These are phyloP conservation scores for Hesperophylax magnus DNA, from an alignment of 1,140 invertebrate species.

Conservation along the genomic window DNA sequence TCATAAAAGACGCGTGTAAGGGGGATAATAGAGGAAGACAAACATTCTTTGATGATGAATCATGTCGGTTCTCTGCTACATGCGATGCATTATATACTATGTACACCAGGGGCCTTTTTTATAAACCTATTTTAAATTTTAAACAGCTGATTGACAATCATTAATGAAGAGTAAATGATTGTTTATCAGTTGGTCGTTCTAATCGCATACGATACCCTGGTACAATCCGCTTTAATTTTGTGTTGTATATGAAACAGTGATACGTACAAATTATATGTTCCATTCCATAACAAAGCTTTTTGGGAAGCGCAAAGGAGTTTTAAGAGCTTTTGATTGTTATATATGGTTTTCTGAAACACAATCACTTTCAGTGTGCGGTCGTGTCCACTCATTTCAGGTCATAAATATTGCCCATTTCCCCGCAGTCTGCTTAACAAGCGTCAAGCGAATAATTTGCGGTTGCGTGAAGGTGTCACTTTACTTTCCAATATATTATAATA, in stretches of 20 bases:
- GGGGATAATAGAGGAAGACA: too few relatives aligned
- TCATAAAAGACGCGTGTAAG: too few relatives aligned
- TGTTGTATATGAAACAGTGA: neutral
- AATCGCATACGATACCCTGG: too few relatives aligned
- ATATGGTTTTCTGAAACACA: neutral
- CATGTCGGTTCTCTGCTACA: too few relatives aligned
- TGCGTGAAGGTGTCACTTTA: constrained; percentile 30
- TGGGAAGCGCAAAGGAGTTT: neutral
- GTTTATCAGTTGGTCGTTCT: too few relatives aligned
- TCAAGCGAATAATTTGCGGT: constrained; percentile 32
- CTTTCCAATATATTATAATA: neutral
- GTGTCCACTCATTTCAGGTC: neutral
- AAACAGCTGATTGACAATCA: too few relatives aligned
- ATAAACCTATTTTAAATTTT: too few relatives aligned
- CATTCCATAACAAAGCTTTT: neutral
- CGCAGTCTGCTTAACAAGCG: constrained; percentile 11
- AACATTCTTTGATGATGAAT: too few relatives aligned
- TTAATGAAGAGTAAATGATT: too few relatives aligned
- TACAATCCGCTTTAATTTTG: neutral
- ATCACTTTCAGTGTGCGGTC: neutral
- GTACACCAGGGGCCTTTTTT: too few relatives aligned
- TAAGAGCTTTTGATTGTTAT: neutral
- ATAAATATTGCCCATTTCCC: constrained; percentile 8
- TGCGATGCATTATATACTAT: too few relatives aligned
- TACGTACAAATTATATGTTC: neutral